Evolutionary conservation across 2,888 invertebrate species (phyloP), one percentile per base, ranked within the genome.

Genomic region (Morpho helenor): DNA sequence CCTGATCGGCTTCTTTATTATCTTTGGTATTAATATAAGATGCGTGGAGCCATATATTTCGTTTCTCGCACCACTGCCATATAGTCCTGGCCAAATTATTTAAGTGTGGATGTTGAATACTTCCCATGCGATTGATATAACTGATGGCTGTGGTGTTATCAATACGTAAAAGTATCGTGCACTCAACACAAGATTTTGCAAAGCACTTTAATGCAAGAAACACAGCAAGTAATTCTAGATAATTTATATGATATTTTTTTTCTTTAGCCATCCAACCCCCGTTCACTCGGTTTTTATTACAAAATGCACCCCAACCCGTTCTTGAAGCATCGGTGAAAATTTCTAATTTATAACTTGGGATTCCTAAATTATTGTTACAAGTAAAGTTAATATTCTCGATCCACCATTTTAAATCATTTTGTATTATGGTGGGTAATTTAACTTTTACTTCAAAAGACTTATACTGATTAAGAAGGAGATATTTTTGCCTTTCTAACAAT

Each of bases 1-100:
- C 66, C 4, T n/a, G n/a, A 42, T 67, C 68, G n/a, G 68, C 67
- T 10, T 61, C 60, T 7, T 23, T n/a, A 55, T 68, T 70, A 9
- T 65, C 59, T 7, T 41, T 47, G 0, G 65, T 63, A 8, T 60
- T 54, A 7, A 68, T 66, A 44, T 70, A 68, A 2, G 63, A 62
- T 2, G 66, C 68, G 57, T 61, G 64, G 8, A 70, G 49, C 42
- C 54, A 52, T 7, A 68, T 51, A 3, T 60, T 63, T 23, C 61
- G 31, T 31, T 31, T 31, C 31, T 31, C 31, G 31, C 31, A 31
- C 31, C 31, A 31, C 31, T 31, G 31, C 68, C 68, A 68, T 40
- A 68, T 64, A 4, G 42, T 41, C 8, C 52, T 52, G 1, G 68
- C 7, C 7, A 68, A 16, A 7, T 61, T 7, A 10, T 50, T 68